These are phyloP conservation scores for Procambarus clarkii DNA, from an alignment of 1,140 invertebrate genomes.

Conservation along the genomic window DNA sequence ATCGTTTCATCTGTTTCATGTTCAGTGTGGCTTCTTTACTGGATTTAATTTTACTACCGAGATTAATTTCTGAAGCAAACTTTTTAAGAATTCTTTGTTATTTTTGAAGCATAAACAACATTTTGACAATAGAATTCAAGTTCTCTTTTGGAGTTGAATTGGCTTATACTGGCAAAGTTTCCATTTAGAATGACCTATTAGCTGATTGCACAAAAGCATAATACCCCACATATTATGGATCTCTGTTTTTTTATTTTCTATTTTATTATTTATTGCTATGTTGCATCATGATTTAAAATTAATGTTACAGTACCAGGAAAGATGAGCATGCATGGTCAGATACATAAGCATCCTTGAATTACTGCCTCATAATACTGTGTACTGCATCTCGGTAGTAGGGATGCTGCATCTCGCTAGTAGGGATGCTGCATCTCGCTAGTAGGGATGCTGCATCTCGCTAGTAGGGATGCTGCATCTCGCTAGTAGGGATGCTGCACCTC, in stretches of 20 bases:
- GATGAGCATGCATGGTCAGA: neutral
- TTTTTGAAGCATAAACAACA: neutral
- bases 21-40: neutral
- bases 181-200: neutral
- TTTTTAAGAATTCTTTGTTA: neutral
- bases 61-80: neutral
- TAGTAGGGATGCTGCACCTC: too few relatives aligned
- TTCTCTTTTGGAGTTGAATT: neutral
- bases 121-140: neutral
- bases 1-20: neutral
- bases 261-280: neutral
- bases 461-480: neutral
- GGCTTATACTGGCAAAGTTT: neutral
- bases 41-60: neutral
- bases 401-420: neutral
- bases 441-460: neutral
- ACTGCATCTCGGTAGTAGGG: neutral
- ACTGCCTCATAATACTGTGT: neutral
- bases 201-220: neutral
- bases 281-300: constrained; percentile 3
- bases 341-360: neutral
- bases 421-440: neutral
- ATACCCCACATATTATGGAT: neutral
- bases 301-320: neutral
- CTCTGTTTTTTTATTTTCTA: neutral